Evolutionary conservation across 2,113 vertebrate species (phyloP).

Genomic region (Osmerus mordax): DNA sequence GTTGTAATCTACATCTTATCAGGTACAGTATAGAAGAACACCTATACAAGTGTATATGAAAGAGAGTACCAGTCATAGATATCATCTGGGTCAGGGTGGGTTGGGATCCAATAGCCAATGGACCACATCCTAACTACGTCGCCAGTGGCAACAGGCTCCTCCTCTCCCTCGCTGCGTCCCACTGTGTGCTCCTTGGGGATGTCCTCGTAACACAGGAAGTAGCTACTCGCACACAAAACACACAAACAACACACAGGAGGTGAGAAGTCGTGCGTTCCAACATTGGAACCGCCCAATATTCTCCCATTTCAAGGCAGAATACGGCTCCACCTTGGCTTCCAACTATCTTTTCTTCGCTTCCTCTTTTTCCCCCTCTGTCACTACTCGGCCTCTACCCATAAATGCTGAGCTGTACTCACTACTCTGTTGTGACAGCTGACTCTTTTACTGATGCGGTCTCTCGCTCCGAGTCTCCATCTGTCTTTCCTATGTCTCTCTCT

Average conservation of each 20-base stretch:
- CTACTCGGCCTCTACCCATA: neutral
- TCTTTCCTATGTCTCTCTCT: neutral
- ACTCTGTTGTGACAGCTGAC: conserved; percentile 55
- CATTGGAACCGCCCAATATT: too few species aligned
- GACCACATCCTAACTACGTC: conserved; percentile 72
- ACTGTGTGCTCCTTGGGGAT: conserved; percentile 39
- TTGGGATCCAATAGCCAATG: conserved; percentile 79
- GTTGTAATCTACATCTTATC: neutral
- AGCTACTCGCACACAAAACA: conserved; percentile 52
- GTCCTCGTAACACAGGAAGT: conserved; percentile 77
- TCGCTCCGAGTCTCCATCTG: neutral
- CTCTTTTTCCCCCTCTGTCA: neutral
- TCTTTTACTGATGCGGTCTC: conserved; percentile 18
- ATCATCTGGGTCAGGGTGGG: conserved; percentile 68
- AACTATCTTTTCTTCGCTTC: neutral
- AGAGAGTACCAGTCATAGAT: conserved; percentile 74
- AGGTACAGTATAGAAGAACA: too few species aligned
- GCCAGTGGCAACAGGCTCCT: neutral
- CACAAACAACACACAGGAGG: neutral
- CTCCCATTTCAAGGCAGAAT: too few species aligned
- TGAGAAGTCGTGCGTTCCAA: neutral
- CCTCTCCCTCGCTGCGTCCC: neutral
- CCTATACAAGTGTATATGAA: neutral
- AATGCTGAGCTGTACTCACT: conserved; percentile 66
- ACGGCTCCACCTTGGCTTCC: too few species aligned